These are phyloP conservation scores for Napeogenes inachia DNA, from an alignment of 2,888 invertebrate species.

Conservation along the genomic window DNA sequence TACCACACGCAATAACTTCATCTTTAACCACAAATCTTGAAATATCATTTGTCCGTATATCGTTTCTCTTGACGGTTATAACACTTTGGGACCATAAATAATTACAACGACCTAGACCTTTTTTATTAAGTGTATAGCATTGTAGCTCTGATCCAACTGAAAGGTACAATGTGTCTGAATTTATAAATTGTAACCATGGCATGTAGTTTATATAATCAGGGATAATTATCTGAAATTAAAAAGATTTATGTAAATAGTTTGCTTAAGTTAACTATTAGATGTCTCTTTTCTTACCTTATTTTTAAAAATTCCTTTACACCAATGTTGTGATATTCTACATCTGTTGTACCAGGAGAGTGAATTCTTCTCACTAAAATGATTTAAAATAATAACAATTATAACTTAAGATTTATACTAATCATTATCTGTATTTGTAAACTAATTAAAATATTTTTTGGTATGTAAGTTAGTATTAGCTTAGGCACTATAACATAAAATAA, in stretches of 20 bases:
- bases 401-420: too few relatives aligned
- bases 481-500: too few relatives aligned
- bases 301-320: slow-evolving; percentile 58
- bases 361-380: slow-evolving; percentile 34
- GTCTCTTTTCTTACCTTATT: slow-evolving; percentile 37
- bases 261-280: slow-evolving; percentile 7
- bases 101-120: slow-evolving; percentile 42
- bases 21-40: slow-evolving; percentile 61
- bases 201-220: slow-evolving; percentile 56
- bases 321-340: slow-evolving; percentile 59
- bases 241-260: not conserved
- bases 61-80: slow-evolving; percentile 51
- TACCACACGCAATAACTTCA: slow-evolving; percentile 58
- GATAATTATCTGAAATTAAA: slow-evolving; percentile 48
- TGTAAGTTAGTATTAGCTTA: too few relatives aligned
- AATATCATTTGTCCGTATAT: slow-evolving; percentile 66
- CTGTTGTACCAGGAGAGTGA: slow-evolving; percentile 45
- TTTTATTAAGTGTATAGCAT: slow-evolving; percentile 48
- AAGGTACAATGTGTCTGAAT: slow-evolving; percentile 48
- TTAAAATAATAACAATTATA: slow-evolving; percentile 15
- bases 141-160: slow-evolving; percentile 53
- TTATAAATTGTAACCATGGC: slow-evolving; percentile 59
- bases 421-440: too few relatives aligned
- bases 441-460: too few relatives aligned
- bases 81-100: slow-evolving; percentile 52